Conservation (phyloP, 2,888 invertebrate species). For the Anodontia alba region DNA sequence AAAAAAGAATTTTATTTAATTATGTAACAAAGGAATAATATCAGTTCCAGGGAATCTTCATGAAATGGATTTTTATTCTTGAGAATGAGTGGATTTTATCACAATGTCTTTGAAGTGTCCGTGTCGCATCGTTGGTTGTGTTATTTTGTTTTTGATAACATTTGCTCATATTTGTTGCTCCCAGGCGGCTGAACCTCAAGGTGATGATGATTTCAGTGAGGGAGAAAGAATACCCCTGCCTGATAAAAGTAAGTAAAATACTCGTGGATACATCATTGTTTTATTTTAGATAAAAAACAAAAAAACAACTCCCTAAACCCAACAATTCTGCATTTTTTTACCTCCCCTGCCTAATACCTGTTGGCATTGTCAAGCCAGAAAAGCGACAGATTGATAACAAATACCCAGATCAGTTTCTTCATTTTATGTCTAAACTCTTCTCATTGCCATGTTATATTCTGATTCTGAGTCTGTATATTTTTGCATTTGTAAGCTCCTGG, state of each 20-base stretch:
- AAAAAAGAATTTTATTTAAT: not conserved
- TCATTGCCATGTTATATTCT: too few relatives aligned
- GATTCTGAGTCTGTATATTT: too few relatives aligned
- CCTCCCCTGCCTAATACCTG: too few relatives aligned
- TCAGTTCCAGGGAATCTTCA: not conserved
- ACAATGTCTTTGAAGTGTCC: not conserved
- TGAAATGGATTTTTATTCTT: not conserved
- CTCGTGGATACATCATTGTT: too few relatives aligned
- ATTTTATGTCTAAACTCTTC: too few relatives aligned
- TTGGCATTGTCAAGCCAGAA: too few relatives aligned
- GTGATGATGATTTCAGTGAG: conserved; percentile 3
- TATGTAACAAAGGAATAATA: not conserved
- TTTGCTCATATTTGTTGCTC: not conserved
- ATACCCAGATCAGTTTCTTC: too few relatives aligned
- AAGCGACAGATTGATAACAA: too few relatives aligned
- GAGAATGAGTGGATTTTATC: conserved; percentile 5
- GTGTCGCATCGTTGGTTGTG: conserved; percentile 13
- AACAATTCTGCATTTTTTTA: too few relatives aligned
- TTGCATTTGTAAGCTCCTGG: too few relatives aligned
- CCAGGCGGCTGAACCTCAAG: not conserved
- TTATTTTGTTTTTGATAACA: not conserved
- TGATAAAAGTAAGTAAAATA: conserved; percentile 34
- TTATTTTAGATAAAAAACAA: too few relatives aligned
- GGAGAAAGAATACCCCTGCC: conserved; percentile 41
- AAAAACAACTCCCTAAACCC: too few relatives aligned